These are phyloP conservation scores for Mormoops blainvillei DNA, from an alignment of 2,113 vertebrate species.

Conservation along the genomic window DNA sequence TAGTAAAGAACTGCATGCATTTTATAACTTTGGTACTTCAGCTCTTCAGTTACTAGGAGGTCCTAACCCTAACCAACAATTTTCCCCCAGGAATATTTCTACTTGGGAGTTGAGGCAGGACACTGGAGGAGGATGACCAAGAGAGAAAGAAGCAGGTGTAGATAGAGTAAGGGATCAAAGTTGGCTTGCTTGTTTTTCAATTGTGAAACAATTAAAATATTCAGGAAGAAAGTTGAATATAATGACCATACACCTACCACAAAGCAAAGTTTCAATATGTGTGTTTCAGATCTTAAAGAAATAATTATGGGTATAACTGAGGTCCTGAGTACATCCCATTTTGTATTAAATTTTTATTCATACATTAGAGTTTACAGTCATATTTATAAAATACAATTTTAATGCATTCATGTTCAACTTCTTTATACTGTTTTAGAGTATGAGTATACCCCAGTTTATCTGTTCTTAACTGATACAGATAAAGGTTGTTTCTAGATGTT, in stretches of 20 bases:
- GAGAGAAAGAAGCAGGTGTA: neutral
- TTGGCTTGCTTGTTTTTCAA: neutral
- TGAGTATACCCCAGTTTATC: neutral
- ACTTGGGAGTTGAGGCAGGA: neutral
- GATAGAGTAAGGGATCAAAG: neutral
- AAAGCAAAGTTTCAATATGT: neutral
- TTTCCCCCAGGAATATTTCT: neutral
- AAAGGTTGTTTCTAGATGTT: neutral
- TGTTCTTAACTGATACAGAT: neutral
- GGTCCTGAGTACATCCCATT: neutral
- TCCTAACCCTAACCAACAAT: neutral
- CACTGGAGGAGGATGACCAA: neutral
- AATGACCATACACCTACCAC: neutral
- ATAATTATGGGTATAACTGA: neutral
- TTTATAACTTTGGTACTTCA: neutral
- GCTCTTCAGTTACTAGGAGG: neutral
- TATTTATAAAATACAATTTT: neutral
- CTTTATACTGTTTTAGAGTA: neutral
- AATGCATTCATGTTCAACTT: neutral
- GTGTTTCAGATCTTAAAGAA: slow-evolving; percentile 7
- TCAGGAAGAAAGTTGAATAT: neutral
- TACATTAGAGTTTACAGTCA: neutral
- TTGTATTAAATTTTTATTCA: neutral
- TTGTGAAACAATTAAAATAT: neutral
- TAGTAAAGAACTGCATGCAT: neutral